Percentiles rank a stretch among this genome's conserved stretches.
Conservation (phyloP, 2,888 invertebrate genomes). For the Lissocephala sabroskyi region DNA sequence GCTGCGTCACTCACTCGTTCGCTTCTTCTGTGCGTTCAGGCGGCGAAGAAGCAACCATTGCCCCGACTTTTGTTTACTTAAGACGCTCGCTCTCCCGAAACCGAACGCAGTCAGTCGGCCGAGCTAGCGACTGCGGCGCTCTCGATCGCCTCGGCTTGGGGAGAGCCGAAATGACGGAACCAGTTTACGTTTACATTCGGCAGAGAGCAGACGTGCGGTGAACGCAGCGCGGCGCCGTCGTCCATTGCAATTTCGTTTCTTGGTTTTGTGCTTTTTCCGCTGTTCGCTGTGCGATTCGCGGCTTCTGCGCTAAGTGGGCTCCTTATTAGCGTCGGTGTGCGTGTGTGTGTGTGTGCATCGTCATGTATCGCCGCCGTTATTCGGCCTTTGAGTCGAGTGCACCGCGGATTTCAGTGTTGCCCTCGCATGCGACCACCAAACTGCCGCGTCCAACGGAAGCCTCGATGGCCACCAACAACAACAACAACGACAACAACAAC, state of each 20-base stretch:
- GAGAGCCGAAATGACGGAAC: constrained; percentile 48
- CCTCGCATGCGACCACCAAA: constrained; percentile 39
- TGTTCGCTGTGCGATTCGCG: constrained; percentile 8
- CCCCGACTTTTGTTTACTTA: constrained; percentile 1
- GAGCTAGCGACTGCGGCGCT: not conserved
- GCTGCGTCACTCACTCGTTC: not conserved
- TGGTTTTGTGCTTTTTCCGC: constrained; percentile 8
- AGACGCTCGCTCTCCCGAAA: not conserved
- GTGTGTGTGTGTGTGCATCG: constrained; percentile 11
- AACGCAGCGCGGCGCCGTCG: constrained; percentile 19
- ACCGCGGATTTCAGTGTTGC: constrained; percentile 59
- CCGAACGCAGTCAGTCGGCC: not conserved
- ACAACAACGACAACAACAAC: constrained; percentile 18
- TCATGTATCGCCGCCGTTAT: constrained; percentile 71
- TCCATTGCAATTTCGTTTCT: constrained; percentile 20
- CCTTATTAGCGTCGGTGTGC: constrained; percentile 14
- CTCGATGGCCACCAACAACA: constrained; percentile 18
- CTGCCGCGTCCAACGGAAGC: constrained; percentile 20
- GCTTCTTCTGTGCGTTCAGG: no score
- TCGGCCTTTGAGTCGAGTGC: constrained; percentile 69
- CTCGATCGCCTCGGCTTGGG: not conserved
- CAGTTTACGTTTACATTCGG: constrained; percentile 55
- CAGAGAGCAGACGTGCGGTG: constrained; percentile 49
- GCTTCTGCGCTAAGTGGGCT: not conserved
- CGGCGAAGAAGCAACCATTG: no score